phyloP scores from a whole-genome alignment of 2,888 invertebrate species.

The Drosophila mimica region DNA sequence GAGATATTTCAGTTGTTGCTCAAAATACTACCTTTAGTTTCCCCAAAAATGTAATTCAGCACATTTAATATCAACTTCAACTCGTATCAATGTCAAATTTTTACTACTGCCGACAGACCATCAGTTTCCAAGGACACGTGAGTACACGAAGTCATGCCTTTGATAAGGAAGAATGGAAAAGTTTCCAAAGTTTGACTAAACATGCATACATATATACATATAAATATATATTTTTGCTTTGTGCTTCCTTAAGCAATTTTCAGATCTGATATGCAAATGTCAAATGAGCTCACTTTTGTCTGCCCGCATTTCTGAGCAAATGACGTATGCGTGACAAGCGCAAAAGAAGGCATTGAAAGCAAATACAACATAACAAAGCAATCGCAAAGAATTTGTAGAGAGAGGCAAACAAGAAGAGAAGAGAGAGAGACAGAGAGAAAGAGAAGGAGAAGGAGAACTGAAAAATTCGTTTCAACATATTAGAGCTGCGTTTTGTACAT shows the following conservation, averaged over 20 bases:
- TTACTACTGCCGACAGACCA: slow-evolving; percentile 16
- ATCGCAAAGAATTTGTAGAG: not conserved
- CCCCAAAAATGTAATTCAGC: not conserved
- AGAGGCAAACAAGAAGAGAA: not conserved
- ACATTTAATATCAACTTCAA: slow-evolving; percentile 13
- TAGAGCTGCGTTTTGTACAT: slow-evolving; percentile 16
- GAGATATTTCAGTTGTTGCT: not conserved
- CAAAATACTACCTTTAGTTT: not conserved
- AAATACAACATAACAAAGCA: slow-evolving; percentile 12
- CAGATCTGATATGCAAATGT: slow-evolving; percentile 43
- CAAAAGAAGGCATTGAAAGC: slow-evolving; percentile 33
- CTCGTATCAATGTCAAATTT: slow-evolving; percentile 24
- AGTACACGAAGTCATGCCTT: not conserved
- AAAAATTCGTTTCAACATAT: slow-evolving; percentile 26
- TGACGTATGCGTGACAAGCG: slow-evolving; percentile 63
- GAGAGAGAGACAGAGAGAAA: not conserved
- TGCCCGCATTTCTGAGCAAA: slow-evolving; percentile 30
- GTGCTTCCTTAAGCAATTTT: slow-evolving; percentile 32
- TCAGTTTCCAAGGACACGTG: slow-evolving; percentile 22
- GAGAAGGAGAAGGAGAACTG: slow-evolving; percentile 9
- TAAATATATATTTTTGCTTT: not conserved
- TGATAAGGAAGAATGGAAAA: slow-evolving; percentile 3
- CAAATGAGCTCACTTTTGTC: slow-evolving; percentile 33
- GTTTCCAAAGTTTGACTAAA: not conserved
- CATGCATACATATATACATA: not conserved